These are phyloP conservation scores for Meriones unguiculatus DNA, from an alignment of 2,113 vertebrate species.

Conservation along the genomic window DNA sequence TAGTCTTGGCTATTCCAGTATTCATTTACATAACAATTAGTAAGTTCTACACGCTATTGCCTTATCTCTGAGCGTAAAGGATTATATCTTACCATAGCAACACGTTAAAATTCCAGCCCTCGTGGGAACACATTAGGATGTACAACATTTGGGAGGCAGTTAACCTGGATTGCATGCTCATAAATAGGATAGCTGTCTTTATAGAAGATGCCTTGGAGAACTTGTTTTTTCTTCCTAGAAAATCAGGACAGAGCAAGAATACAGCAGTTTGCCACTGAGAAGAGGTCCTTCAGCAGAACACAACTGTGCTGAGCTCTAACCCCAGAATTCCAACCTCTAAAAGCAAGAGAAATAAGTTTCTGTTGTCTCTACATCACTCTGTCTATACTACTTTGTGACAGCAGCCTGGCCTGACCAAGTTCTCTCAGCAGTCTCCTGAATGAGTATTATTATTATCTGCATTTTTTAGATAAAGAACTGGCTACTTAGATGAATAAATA, in stretches of 20 bases:
- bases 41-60: too few relatives aligned
- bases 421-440: background rate
- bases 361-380: background rate
- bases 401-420: background rate
- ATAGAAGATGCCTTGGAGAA: background rate
- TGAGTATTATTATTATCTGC: background rate
- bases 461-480: background rate
- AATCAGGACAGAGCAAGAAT: background rate
- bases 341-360: background rate
- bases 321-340: background rate
- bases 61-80: background rate
- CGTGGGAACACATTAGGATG: background rate
- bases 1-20: background rate
- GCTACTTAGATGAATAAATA: background rate
- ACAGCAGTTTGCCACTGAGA: background rate
- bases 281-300: background rate
- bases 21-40: background rate
- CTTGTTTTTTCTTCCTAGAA: background rate
- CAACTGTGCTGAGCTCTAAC: background rate
- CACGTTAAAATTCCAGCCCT: background rate
- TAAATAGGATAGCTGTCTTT: background rate
- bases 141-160: background rate
- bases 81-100: background rate
- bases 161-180: background rate
- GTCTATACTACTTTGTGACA: background rate